Evolutionary conservation across 2,113 vertebrate genomes (phyloP), one percentile per base, ranked within the genome.

Genomic region (Pachycephala philippinensis): DNA sequence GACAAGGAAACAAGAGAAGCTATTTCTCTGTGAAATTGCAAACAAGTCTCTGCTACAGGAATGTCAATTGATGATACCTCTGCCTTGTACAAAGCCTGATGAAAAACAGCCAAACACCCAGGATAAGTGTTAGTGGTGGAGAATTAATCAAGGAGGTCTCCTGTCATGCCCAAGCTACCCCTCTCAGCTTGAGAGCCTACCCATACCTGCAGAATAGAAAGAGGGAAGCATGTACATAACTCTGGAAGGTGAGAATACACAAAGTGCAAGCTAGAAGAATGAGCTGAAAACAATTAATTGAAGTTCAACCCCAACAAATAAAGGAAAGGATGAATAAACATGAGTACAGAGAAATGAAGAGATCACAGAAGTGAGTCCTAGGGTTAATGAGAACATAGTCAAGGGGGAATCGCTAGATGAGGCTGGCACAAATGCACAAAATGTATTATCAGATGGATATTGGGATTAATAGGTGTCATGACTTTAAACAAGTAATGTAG

Each of bases 281-380:
- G 27, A 82, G 40, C 24, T 56, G 24, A 82, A 89, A 92, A 76
- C 77, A 87, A 64, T 87, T 91, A 78, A 75, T 13, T 81, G 69
- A 87, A 56, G 61, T 57, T 89, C 70, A 79, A 39, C 53, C 6
- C 18, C 1, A 10, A 42, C 60, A 93, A 94, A 89, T 87, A 79
- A 82, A 96, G 65, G 45, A 66, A 82, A 35, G 24, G n/a, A 93
- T 92, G 89, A 96, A 91, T 95, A 91, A 96, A 94, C 69, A 93
- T 76, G 61, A 95, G 53, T 65, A 61, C 37, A 89, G 89, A 84
- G 87, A 82, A 91, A 94, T 17, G 1, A 57, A 82, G 31, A 93
- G 77, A 75, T 78, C 69, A 89, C 57, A 89, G 65, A 17, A 40
- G 79, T 85, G 37, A 76, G 57, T 35, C 13, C 2, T 26, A 60